phyloP scores from a whole-genome alignment of 2,113 vertebrate species.

The Pipa parva region DNA sequence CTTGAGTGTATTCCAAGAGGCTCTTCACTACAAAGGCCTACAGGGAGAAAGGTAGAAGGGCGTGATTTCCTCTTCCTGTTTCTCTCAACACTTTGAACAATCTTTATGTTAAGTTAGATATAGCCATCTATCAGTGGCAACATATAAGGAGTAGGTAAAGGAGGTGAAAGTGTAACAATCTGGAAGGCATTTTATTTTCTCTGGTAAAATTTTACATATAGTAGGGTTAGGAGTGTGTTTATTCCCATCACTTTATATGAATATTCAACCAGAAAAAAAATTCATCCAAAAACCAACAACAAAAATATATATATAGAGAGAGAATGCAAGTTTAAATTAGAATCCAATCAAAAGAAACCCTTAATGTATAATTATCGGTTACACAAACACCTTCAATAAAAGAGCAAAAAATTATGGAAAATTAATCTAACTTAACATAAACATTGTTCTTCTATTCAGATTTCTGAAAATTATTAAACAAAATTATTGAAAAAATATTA shows the following conservation, averaged over 20 bases:
- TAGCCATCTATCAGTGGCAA: slow-evolving; percentile 51
- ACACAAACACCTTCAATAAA: slow-evolving; percentile 51
- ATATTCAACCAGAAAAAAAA: no score
- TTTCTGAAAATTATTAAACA: slow-evolving; percentile 52
- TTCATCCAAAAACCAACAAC: no score
- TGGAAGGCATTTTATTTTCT: slow-evolving; percentile 10
- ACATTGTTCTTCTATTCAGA: slow-evolving; percentile 46
- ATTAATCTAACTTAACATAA: slow-evolving; percentile 73
- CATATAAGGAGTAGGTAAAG: neutral
- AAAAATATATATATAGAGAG: neutral
- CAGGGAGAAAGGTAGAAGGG: slow-evolving; percentile 69
- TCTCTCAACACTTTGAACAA: slow-evolving; percentile 46
- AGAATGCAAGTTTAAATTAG: no score
- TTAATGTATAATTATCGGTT: slow-evolving; percentile 22
- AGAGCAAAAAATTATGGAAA: slow-evolving; percentile 48
- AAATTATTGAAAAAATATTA: slow-evolving; percentile 49
- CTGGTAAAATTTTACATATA: no score
- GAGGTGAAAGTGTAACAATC: slow-evolving; percentile 23
- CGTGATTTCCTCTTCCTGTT: slow-evolving; percentile 54
- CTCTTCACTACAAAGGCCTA: slow-evolving; percentile 91
- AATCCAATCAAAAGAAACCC: no score
- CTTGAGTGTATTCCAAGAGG: slow-evolving; percentile 84
- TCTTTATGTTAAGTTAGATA: slow-evolving; percentile 77
- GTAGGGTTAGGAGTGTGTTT: no score
- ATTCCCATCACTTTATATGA: no score